A percentile compares a stretch with the other conserved stretches of the same genome.
These are phyloP conservation scores for Diglossa cyanea DNA, from an alignment of 2,797 vertebrate species.

Conservation along the genomic window DNA sequence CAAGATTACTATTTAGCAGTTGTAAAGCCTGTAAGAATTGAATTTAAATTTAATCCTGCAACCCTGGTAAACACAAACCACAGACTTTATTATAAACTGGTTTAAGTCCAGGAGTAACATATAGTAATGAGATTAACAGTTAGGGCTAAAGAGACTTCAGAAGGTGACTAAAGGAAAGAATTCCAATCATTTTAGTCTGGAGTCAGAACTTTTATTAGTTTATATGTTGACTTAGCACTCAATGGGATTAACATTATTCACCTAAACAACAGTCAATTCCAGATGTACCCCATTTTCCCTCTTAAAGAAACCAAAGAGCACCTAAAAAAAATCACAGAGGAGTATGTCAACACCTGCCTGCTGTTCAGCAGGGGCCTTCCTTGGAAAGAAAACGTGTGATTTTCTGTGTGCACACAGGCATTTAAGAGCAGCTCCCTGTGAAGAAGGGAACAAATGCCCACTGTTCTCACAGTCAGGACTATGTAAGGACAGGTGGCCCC, in stretches of 20 bases:
- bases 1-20: neutral
- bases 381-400: neutral
- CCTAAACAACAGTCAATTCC: neutral
- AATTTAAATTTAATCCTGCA: neutral
- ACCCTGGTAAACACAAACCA: neutral
- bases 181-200: neutral
- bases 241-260: neutral
- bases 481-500: slow-evolving; percentile 58
- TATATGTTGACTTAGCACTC: neutral
- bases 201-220: neutral
- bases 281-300: neutral
- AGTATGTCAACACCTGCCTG: neutral
- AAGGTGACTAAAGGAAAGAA: neutral
- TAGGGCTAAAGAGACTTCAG: neutral
- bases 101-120: neutral
- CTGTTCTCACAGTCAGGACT: slow-evolving; percentile 47
- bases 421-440: neutral
- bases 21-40: neutral
- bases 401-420: neutral
- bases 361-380: neutral
- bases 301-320: neutral
- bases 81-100: neutral
- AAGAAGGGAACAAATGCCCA: slow-evolving; percentile 34
- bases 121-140: neutral
- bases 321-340: neutral